A percentile compares a stretch with the other conserved stretches of the same genome.
These are phyloP conservation scores for Hydraecia micacea DNA, from an alignment of 2,888 invertebrate species.

Conservation along the genomic window DNA sequence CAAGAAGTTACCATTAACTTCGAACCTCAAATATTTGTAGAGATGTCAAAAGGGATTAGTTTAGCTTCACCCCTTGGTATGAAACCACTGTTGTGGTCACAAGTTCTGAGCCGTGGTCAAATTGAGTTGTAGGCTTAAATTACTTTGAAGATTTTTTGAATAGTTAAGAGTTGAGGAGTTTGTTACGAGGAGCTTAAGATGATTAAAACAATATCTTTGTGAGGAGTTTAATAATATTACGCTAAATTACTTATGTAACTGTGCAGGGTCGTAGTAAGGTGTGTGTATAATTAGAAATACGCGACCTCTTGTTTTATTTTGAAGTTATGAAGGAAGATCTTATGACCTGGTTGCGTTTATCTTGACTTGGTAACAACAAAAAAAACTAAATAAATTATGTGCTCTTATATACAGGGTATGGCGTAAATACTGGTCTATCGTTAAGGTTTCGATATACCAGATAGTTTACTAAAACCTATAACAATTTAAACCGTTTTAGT, in stretches of 20 bases:
- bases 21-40: constrained; percentile 31
- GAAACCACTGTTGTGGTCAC: constrained; percentile 28
- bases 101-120: constrained; percentile 20
- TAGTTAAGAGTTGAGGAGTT: background rate
- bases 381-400: too few relatives aligned
- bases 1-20: constrained; percentile 10
- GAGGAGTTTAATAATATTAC: background rate
- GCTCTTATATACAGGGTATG: too few relatives aligned
- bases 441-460: too few relatives aligned
- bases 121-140: constrained; percentile 11
- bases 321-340: background rate
- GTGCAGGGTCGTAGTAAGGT: background rate
- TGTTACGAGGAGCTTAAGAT: background rate
- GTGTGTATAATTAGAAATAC: background rate
- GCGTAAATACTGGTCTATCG: too few relatives aligned
- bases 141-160: constrained; percentile 22
- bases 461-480: too few relatives aligned
- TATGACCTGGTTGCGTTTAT: background rate
- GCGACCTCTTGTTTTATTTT: background rate
- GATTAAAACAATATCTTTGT: background rate
- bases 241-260: background rate
- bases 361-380: too few relatives aligned
- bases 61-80: constrained; percentile 13
- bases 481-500: too few relatives aligned
- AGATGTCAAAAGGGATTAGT: constrained; percentile 36